Evolutionary conservation across 2,797 vertebrate genomes (phyloP), one percentile per base, ranked within the genome.

Genomic region (Tragopan temminckii): DNA sequence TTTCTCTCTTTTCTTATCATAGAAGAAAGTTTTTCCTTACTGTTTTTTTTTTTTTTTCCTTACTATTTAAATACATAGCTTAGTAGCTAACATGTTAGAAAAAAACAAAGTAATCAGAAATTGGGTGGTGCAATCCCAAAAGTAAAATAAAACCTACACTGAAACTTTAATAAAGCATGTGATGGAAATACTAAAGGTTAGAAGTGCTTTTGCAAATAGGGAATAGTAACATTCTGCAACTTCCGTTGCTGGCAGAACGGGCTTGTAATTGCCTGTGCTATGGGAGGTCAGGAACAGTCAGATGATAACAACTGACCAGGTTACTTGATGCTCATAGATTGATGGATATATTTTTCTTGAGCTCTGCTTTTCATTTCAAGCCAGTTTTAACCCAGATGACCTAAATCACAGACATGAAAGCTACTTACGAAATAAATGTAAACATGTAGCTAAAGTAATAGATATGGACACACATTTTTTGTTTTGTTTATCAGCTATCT

Each of bases 31-130:
- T n/a, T n/a, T n/a, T n/a, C n/a, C n/a, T n/a, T n/a, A n/a, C n/a
- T n/a, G n/a, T n/a, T n/a, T n/a, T n/a, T n/a, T n/a, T n/a, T n/a
- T n/a, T n/a, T n/a, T n/a, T n/a, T n/a, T 94, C 76, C 85, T 91
- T 72, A 53, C 38, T 71, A 77, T 27, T 92, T 72, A 76, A 96
- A 92, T 55, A 62, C n/a, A 36, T 64, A 78, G 31, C 25, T 94
- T 71, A 88, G 57, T 77, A 89, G 81, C 33, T 95, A 86, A 85
- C 42, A 55, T 0, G 0, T 67, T 71, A 78, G 64, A 80, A 94
- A 96, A 95, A 95, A 97, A 97, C 92, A 97, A 96, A 93, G 58
- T 93, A 93, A 93, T 94, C 95, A 92, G 85, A 93, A 97, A 96
- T 71, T 69, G 95, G 97, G 97, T 92, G 97, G 96, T 96, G 90